These are phyloP conservation scores for Spodoptera picta DNA, from an alignment of 2,888 invertebrate species.

Conservation along the genomic window DNA sequence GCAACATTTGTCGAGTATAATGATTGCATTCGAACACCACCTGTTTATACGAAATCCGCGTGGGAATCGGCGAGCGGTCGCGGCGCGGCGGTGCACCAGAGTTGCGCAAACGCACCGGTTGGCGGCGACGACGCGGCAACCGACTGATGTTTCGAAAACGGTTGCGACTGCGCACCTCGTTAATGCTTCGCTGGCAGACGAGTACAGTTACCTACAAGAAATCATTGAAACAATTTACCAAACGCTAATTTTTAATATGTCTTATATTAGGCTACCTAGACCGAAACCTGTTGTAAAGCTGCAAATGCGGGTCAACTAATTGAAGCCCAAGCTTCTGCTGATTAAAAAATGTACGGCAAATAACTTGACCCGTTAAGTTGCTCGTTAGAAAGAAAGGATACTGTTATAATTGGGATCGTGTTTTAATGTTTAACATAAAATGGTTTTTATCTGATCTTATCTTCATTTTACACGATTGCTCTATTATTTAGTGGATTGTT, in stretches of 20 bases:
- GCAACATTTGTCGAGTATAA: conserved; percentile 71
- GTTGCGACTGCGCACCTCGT: conserved; percentile 63
- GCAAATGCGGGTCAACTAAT: conserved; percentile 44
- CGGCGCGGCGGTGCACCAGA: conserved; percentile 58
- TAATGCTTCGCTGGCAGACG: conserved; percentile 59
- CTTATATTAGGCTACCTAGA: conserved; percentile 44
- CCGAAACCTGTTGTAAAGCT: conserved; percentile 46
- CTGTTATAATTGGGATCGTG: conserved; percentile 54
- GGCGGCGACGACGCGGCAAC: conserved; percentile 53
- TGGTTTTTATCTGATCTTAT: conserved; percentile 42
- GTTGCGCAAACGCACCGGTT: conserved; percentile 76
- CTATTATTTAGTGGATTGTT: background rate
- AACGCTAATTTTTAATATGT: conserved; percentile 42
- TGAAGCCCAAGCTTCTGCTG: conserved; percentile 26
- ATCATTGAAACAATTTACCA: conserved; percentile 45
- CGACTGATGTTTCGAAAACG: conserved; percentile 67
- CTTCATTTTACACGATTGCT: conserved; percentile 38
- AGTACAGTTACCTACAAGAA: conserved; percentile 53
- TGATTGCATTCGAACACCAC: conserved; percentile 77
- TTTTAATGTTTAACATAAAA: conserved; percentile 48
- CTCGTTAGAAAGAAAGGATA: conserved; percentile 47
- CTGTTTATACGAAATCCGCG: conserved; percentile 86
- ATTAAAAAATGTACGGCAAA: conserved; percentile 47
- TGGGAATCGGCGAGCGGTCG: conserved; percentile 80
- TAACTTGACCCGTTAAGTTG: conserved; percentile 51